phyloP scores from a whole-genome alignment of 2,113 vertebrate species.

The Amphilophus citrinellus region DNA sequence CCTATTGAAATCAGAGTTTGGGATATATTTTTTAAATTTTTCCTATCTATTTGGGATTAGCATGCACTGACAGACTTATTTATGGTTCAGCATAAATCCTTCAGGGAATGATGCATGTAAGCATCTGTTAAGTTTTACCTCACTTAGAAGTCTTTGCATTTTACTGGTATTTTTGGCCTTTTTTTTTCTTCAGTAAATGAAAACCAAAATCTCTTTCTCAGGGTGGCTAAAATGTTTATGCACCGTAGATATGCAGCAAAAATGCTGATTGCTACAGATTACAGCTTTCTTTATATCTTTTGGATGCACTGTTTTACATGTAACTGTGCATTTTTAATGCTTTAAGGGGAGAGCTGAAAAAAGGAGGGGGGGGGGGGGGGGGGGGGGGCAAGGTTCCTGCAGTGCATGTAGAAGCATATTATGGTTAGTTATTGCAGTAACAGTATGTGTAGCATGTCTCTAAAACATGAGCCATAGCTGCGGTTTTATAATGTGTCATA shows the following conservation, averaged over 20 bases:
- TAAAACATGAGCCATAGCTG: conserved; percentile 1
- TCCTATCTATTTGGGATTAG: too few relatives aligned
- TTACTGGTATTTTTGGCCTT: neutral
- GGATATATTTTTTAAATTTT: neutral
- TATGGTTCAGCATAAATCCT: too few relatives aligned
- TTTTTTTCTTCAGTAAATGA: neutral
- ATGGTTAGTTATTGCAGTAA: conserved; percentile 5
- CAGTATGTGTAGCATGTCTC: conserved; percentile 3
- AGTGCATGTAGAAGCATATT: conserved; percentile 3
- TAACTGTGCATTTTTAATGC: neutral
- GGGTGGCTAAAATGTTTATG: neutral
- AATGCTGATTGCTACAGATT: neutral
- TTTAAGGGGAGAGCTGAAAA: neutral
- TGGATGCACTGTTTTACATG: neutral
- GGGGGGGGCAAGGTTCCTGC: neutral
- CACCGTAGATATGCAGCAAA: neutral
- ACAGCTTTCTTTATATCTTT: neutral
- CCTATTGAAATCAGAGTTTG: neutral
- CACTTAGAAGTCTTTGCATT: neutral
- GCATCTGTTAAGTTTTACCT: too few relatives aligned
- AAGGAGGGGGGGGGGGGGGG: too few relatives aligned
- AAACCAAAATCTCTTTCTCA: neutral
- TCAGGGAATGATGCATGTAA: too few relatives aligned
- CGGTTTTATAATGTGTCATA: conserved; percentile 1
- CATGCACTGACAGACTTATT: too few relatives aligned